phyloP scores from a whole-genome alignment of 2,797 vertebrate genomes.

The Alfaro cultratus region DNA sequence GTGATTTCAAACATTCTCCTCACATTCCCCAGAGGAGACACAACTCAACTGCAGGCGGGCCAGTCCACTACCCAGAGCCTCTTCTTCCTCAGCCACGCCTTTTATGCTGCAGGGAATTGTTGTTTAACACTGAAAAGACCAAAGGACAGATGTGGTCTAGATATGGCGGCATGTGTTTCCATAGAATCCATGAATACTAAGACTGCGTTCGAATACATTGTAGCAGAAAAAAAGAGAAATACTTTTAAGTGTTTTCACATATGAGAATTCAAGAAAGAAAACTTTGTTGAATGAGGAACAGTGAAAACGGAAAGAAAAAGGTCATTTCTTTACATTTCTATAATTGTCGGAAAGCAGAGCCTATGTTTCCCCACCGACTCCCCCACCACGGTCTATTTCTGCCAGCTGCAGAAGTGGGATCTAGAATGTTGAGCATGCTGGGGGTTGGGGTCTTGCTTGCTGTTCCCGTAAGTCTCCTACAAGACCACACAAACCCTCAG shows the following conservation, averaged over 20 bases:
- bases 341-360: neutral
- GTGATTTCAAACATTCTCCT: neutral
- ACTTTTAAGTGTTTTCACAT: no score
- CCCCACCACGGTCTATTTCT: conserved; percentile 62
- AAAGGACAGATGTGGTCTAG: neutral
- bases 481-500: conserved; percentile 5
- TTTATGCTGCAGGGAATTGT: neutral
- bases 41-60: neutral
- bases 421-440: conserved; percentile 64
- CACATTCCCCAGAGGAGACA: neutral
- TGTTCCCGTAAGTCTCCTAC: conserved; percentile 46
- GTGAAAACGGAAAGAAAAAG: neutral
- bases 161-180: neutral
- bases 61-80: neutral
- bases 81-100: neutral
- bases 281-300: neutral
- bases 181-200: neutral
- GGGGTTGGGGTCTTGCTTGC: conserved; percentile 39
- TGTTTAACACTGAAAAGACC: no score
- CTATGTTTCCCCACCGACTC: neutral
- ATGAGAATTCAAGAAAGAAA: neutral
- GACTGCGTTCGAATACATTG: neutral
- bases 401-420: conserved; percentile 46
- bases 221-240: neutral
- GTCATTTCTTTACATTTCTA: neutral